Evolutionary conservation across 2,797 vertebrate genomes (phyloP).

Genomic region (Limosa lapponica): DNA sequence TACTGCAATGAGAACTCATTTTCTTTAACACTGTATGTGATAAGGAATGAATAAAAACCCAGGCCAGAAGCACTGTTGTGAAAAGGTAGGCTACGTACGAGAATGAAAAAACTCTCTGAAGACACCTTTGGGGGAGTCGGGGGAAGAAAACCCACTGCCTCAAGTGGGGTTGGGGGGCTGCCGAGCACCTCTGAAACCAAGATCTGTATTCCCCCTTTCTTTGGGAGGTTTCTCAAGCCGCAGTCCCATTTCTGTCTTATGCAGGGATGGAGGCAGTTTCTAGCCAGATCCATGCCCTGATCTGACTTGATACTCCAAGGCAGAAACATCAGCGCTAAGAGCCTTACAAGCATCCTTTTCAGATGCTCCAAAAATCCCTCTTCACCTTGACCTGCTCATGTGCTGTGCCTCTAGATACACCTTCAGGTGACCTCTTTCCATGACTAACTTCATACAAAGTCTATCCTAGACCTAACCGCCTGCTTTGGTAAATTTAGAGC

Average conservation of each 20-base stretch:
- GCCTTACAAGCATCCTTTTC: not conserved
- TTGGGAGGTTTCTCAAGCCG: not conserved
- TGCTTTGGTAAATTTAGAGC: not conserved
- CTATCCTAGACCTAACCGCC: not conserved
- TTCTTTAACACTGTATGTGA: not conserved
- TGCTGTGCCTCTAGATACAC: not conserved
- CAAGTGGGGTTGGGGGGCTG: fast-evolving
- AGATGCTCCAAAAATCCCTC: not conserved
- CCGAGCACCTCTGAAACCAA: not conserved
- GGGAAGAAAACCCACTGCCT: not conserved
- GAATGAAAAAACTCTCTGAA: not conserved
- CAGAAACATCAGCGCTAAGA: not conserved
- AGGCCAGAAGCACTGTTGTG: not conserved
- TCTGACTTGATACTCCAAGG: not conserved
- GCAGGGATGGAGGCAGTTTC: not conserved
- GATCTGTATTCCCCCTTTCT: not conserved
- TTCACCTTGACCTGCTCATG: not conserved
- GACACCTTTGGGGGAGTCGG: not conserved
- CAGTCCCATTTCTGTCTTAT: not conserved
- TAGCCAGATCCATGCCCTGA: not conserved
- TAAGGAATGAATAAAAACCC: conserved; percentile 27
- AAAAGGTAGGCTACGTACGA: not conserved
- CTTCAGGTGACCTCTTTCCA: not conserved
- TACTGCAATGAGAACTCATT: conserved; percentile 56
- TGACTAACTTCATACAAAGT: not conserved